phyloP scores from a whole-genome alignment of 2,113 vertebrate species.

The Myotis davidii region DNA sequence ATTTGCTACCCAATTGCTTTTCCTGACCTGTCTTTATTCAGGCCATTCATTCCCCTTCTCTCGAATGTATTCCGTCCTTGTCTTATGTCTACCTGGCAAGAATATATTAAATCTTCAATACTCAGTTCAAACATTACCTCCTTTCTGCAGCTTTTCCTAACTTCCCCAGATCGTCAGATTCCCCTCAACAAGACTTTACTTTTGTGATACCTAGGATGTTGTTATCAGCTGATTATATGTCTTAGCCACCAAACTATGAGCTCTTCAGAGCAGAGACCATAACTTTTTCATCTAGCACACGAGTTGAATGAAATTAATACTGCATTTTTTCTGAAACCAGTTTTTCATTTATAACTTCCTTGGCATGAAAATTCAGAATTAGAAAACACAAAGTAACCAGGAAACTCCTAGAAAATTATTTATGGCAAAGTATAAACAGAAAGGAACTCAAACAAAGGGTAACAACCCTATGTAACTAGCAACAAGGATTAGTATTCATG shows the following conservation, averaged over 20 bases:
- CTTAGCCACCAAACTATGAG: neutral
- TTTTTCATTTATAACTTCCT: conserved; percentile 52
- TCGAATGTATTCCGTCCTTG: neutral
- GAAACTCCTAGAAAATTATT: conserved; percentile 32
- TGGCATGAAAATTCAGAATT: conserved; percentile 42
- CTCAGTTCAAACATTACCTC: neutral
- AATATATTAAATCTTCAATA: neutral
- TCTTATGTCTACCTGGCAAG: neutral
- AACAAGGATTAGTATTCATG: neutral
- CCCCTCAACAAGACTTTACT: neutral
- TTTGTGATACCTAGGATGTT: neutral
- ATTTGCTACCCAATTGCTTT: neutral
- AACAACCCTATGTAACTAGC: neutral
- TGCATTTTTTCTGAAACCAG: conserved; percentile 39
- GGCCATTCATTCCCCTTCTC: neutral
- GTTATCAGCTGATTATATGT: neutral
- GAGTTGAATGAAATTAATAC: conserved; percentile 28
- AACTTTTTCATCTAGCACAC: neutral
- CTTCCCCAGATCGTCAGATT: neutral
- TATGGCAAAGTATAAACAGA: conserved; percentile 5
- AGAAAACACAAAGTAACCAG: conserved; percentile 57
- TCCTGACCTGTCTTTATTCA: neutral
- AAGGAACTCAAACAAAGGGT: conserved; percentile 44
- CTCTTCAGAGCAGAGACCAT: neutral
- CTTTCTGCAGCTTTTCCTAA: conserved; percentile 19